These are phyloP conservation scores for Salvelinus namaycush DNA, from an alignment of 2,113 vertebrate species.

Conservation along the genomic window DNA sequence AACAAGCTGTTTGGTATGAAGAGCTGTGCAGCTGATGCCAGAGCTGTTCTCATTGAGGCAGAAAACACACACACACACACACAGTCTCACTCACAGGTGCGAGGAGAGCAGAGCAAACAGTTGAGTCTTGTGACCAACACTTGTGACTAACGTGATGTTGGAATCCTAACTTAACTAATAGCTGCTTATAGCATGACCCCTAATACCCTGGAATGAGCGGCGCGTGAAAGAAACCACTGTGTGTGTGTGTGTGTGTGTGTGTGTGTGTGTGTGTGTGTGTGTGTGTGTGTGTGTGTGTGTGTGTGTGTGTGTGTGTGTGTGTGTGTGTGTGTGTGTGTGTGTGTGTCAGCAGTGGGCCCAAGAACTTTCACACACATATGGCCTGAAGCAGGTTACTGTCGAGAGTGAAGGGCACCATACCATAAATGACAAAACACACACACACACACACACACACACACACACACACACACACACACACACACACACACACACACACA, in stretches of 20 bases:
- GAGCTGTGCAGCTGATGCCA: too few relatives aligned
- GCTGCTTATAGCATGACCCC: slow-evolving; percentile 61
- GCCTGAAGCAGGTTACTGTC: slow-evolving; percentile 38
- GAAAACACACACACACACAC: too few relatives aligned
- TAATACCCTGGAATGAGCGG: slow-evolving; percentile 63
- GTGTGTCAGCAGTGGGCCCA: too few relatives aligned
- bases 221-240: slow-evolving; percentile 74
- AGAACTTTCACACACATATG: slow-evolving; percentile 15
- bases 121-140: slow-evolving; percentile 37
- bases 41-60: slow-evolving; percentile 46
- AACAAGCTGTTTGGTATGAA: too few relatives aligned
- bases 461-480: not conserved
- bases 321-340: slow-evolving; percentile 49
- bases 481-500: not conserved
- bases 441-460: not conserved
- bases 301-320: too few relatives aligned
- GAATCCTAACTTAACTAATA: slow-evolving; percentile 65
- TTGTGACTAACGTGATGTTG: slow-evolving; percentile 63
- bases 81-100: slow-evolving; percentile 39
- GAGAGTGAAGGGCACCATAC: not conserved
- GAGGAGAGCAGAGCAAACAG: slow-evolving; percentile 47
- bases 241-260: slow-evolving; percentile 18
- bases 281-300: too few relatives aligned
- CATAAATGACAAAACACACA: not conserved
- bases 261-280: too few relatives aligned